These are phyloP conservation scores for Trachymyrmex septentrionalis DNA, from an alignment of 1,140 invertebrate genomes.

Conservation along the genomic window DNA sequence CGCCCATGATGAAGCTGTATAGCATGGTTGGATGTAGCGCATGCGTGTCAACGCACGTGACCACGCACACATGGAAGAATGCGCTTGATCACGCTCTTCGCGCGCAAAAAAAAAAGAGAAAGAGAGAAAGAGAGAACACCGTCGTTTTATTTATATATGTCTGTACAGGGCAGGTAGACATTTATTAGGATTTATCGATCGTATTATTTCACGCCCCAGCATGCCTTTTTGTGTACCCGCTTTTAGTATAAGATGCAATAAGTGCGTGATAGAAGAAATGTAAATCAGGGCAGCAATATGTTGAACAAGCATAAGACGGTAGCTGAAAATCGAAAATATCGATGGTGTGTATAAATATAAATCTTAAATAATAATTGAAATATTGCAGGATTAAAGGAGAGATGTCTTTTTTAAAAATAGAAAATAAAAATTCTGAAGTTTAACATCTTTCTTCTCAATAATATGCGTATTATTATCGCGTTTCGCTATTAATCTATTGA, in stretches of 20 bases:
- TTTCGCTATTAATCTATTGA: neutral
- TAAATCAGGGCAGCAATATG: constrained; percentile 39
- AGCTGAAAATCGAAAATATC: constrained; percentile 22
- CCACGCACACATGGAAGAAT: constrained; percentile 67
- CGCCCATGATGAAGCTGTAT: constrained; percentile 81
- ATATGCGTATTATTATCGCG: neutral
- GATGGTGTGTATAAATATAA: constrained; percentile 23
- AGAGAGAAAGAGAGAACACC: constrained; percentile 46
- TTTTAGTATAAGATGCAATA: constrained; percentile 80
- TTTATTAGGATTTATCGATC: constrained; percentile 86
- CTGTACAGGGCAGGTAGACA: constrained; percentile 82
- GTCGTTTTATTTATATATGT: constrained; percentile 82
- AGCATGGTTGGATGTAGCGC: constrained; percentile 43
- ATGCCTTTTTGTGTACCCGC: constrained; percentile 74
- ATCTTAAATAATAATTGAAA: constrained; percentile 43
- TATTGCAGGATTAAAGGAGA: constrained; percentile 4
- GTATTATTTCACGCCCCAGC: constrained; percentile 81
- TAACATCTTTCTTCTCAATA: neutral
- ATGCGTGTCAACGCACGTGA: constrained; percentile 77
- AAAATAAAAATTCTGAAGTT: neutral
- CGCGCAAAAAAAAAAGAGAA: neutral
- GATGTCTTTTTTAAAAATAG: neutral
- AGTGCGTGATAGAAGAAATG: constrained; percentile 78
- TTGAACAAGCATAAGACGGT: constrained; percentile 11
- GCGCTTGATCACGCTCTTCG: constrained; percentile 64